These are phyloP conservation scores for Baronia brevicornis DNA, from an alignment of 2,888 invertebrate species.

Conservation along the genomic window DNA sequence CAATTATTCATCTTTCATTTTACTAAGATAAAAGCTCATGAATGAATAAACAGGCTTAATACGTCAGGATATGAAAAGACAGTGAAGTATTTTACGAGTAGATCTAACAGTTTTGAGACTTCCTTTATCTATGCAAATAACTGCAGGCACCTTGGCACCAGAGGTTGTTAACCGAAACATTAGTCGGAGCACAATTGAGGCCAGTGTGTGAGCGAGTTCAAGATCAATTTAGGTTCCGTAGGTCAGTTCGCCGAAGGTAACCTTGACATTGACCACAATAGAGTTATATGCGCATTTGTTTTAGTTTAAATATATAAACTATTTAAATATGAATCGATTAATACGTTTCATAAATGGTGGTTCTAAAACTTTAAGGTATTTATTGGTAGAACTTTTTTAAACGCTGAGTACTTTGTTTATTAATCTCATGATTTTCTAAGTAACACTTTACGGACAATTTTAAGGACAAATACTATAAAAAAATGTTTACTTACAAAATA, in stretches of 20 bases:
- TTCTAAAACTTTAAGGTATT: too few species aligned
- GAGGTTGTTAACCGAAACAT: slow-evolving; percentile 75
- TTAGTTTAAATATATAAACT: background rate
- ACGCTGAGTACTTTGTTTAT: too few species aligned
- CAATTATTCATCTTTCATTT: too few species aligned
- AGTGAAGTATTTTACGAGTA: slow-evolving; percentile 15
- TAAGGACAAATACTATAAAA: too few species aligned
- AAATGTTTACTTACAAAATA: too few species aligned
- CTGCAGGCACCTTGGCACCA: slow-evolving; percentile 69
- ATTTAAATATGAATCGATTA: slow-evolving; percentile 1
- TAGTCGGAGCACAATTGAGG: slow-evolving; percentile 73
- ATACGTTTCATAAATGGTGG: too few species aligned
- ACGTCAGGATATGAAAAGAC: slow-evolving; percentile 4
- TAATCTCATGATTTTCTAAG: too few species aligned
- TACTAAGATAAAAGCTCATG: background rate
- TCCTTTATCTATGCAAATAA: slow-evolving; percentile 53
- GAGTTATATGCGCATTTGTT: slow-evolving; percentile 32
- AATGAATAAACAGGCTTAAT: slow-evolving; percentile 6
- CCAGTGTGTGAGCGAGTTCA: slow-evolving; percentile 74
- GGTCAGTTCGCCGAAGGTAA: slow-evolving; percentile 75
- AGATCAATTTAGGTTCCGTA: slow-evolving; percentile 75
- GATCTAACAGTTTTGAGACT: slow-evolving; percentile 39
- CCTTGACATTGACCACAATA: slow-evolving; percentile 69
- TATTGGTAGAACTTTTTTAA: too few species aligned
- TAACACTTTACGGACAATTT: too few species aligned